Percentiles rank a stretch among this genome's conserved stretches.
Evolutionary conservation across 2,888 invertebrate genomes (phyloP).

Genomic region (Abrostola tripartita): DNA sequence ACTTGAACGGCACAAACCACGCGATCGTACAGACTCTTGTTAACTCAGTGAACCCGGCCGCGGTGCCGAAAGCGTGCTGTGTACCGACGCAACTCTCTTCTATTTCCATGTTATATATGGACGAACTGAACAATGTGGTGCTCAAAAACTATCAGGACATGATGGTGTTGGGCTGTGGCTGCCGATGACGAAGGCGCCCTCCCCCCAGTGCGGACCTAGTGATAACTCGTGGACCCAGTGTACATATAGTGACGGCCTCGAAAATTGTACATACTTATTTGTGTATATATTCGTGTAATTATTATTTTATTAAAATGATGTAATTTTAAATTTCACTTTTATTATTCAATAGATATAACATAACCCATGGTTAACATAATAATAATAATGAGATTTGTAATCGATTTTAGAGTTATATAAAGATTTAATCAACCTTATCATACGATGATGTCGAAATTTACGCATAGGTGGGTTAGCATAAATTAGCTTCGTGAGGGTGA

Average conservation of each 20-base stretch:
- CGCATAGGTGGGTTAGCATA: too few species aligned
- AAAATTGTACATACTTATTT: constrained; percentile 83
- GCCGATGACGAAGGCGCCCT: constrained; percentile 92
- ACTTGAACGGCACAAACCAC: constrained; percentile 99
- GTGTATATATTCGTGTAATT: constrained; percentile 87
- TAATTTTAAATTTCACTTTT: constrained; percentile 69
- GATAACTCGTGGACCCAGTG: constrained; percentile 86
- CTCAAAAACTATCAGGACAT: constrained; percentile 99
- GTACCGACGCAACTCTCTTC: constrained; percentile 98
- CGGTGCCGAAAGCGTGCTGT: constrained; percentile 98
- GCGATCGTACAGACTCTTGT: constrained; percentile 99
- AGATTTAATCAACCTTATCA: too few species aligned
- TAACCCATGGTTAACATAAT: constrained; percentile 13
- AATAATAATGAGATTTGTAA: too few species aligned
- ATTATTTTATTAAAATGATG: constrained; percentile 87
- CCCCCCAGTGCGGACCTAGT: constrained; percentile 80
- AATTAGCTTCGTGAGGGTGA: too few species aligned
- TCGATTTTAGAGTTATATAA: too few species aligned
- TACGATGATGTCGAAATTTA: too few species aligned
- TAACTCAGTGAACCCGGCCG: constrained; percentile 96
- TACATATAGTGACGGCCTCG: constrained; percentile 87
- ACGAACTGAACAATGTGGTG: constrained; percentile 97
- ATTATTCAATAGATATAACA: constrained; percentile 38
- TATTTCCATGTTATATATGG: constrained; percentile 98
- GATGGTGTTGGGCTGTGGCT: constrained; percentile 99